Evolutionary conservation across 2,888 invertebrate genomes (phyloP), one percentile per base, ranked within the genome.

Genomic region (Omphaloscelis lunosa): DNA sequence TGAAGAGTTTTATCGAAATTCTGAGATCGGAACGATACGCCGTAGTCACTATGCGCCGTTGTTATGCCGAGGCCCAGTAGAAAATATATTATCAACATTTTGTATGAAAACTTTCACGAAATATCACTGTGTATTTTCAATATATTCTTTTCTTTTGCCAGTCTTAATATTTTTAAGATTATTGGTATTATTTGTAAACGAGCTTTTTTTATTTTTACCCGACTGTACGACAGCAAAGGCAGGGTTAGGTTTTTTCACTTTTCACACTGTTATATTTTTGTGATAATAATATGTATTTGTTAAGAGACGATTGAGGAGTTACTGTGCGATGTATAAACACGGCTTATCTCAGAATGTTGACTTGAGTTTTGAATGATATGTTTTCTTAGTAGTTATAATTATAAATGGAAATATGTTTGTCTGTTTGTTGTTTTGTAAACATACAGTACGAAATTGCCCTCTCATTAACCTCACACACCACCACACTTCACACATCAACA

Each of bases 31-130:
- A n/a, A 66, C 11, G 15, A 45, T 0, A 66, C 82, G 0, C 62
- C 79, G 0, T 56, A 12, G 0, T 75, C 59, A 34, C 29, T 68
- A 2, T 79, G 82, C 0, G 67, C 82, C 23, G 11, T 27, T 2
- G 15, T 12, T 4, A 45, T 0, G 0, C 34, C 0, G 0, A 79
- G 7, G 12, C 68, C 67, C 0, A 82, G 0, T 23, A 79, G 15
- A 1, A 81, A 56, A 17, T 75, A 79, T 48, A 66, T 12, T 29
- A 81, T n/a, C 9, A 79, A 53, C 79, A 79, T 79, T 66, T 79
- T 80, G 12, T 41, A 20, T 51, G 1, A 11, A 4, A 11, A 72
- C 9, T 1, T 39, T 59, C 67, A 68, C 39, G 17, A 29, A 27
- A 1, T 58, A 3, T 58, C 34, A 27, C 41, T 56, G 12, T 4